Conservation (phyloP, 64 coral and sea anemone genomes). For the Pocillopora damicornis region DNA sequence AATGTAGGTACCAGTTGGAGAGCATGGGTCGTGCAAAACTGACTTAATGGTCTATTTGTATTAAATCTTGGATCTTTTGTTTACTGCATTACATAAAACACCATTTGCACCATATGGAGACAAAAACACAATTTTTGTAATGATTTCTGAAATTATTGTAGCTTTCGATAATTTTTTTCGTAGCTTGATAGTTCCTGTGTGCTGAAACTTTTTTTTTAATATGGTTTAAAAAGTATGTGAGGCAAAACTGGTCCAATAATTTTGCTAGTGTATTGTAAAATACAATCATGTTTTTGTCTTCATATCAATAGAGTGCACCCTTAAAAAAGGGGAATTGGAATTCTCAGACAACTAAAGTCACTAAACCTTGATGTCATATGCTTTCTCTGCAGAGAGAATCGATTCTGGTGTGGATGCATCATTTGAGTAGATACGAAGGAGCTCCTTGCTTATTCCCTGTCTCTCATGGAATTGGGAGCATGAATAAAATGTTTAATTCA, state of each 20-base stretch:
- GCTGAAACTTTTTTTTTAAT: neutral
- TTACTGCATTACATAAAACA: neutral
- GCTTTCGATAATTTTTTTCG: neutral
- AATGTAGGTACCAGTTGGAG: constrained; percentile 12
- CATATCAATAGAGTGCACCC: neutral
- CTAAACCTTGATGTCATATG: constrained; percentile 37
- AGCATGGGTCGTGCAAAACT: neutral
- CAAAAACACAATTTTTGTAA: constrained; percentile 29
- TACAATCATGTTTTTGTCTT: constrained; percentile 40
- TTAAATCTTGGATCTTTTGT: neutral
- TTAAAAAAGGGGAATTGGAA: neutral
- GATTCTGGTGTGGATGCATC: constrained; percentile 20
- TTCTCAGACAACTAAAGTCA: neutral
- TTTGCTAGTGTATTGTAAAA: neutral
- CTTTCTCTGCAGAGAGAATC: constrained; percentile 43
- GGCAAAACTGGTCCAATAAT: constrained; percentile 42
- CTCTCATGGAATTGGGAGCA: constrained; percentile 26
- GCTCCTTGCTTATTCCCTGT: constrained; percentile 40
- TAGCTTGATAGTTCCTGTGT: neutral
- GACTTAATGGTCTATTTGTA: neutral
- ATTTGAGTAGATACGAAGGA: constrained; percentile 25
- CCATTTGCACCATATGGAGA: constrained; percentile 12
- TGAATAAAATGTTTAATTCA: constrained; percentile 19
- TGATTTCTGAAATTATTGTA: neutral
- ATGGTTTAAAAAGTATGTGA: neutral